Percentiles rank a stretch among this genome's conserved stretches.
phyloP scores from a whole-genome alignment of 2,113 vertebrate genomes.

The Rhynchopsitta pachyrhyncha region DNA sequence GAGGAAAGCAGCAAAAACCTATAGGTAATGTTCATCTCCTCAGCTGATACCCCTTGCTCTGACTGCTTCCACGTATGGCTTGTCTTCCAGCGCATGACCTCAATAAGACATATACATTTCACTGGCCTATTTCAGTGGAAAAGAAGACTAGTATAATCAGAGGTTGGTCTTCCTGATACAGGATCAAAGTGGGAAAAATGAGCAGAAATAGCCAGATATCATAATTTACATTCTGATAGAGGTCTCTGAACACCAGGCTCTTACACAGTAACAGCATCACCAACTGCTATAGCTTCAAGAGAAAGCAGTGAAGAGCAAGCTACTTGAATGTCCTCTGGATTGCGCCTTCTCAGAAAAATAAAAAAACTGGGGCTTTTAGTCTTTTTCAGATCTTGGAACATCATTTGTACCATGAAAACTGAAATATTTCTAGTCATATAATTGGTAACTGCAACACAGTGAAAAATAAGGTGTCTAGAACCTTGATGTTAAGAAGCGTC shows the following conservation, averaged over 20 bases:
- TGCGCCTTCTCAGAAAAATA: neutral
- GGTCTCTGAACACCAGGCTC: neutral
- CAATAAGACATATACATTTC: neutral
- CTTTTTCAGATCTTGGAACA: neutral
- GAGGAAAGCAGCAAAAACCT: neutral
- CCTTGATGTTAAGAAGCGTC: neutral
- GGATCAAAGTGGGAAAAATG: neutral
- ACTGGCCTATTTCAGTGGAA: neutral
- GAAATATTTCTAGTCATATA: neutral
- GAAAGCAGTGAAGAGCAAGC: neutral
- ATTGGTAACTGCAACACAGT: neutral
- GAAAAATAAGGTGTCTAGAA: neutral
- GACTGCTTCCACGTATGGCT: neutral
- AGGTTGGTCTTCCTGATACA: neutral
- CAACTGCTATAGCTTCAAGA: neutral
- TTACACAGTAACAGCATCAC: neutral
- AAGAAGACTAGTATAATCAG: neutral
- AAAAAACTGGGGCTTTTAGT: neutral
- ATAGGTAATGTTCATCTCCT: neutral
- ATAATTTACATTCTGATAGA: neutral
- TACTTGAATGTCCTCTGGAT: neutral
- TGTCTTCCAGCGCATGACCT: neutral
- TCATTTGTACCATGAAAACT: neutral
- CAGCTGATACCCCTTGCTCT: neutral
- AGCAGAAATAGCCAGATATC: neutral